Evolutionary conservation across 2,797 vertebrate genomes (phyloP).

Genomic region (Syndactyla subalaris): DNA sequence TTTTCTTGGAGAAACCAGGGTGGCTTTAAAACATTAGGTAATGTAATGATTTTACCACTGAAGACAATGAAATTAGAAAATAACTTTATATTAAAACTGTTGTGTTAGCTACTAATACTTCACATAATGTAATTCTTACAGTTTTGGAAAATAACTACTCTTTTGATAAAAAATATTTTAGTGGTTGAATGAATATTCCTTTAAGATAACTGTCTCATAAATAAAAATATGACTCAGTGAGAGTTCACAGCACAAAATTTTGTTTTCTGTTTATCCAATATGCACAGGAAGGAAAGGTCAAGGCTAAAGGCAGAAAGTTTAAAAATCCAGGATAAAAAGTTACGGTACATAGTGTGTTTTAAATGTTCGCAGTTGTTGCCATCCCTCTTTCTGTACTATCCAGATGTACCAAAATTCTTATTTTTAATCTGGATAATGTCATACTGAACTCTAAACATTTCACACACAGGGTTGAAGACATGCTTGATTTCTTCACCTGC

Average conservation of each 20-base stretch:
- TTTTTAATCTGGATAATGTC: constrained; percentile 29
- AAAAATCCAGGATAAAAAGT: constrained; percentile 19
- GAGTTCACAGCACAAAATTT: not conserved
- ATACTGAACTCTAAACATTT: not conserved
- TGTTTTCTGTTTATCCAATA: not conserved
- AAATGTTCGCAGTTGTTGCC: constrained; percentile 19
- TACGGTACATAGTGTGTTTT: not conserved
- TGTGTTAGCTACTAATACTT: not conserved
- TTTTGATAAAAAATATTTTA: not conserved
- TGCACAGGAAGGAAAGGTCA: constrained; percentile 32
- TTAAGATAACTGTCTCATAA: not conserved
- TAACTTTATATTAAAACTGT: not conserved
- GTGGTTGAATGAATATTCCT: not conserved
- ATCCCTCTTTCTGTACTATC: not conserved
- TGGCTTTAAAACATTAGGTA: not conserved
- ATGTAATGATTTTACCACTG: not conserved
- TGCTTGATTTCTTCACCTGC: constrained; percentile 42
- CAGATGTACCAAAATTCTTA: not conserved
- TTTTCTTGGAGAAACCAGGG: not conserved
- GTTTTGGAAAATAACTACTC: not conserved
- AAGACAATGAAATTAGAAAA: not conserved
- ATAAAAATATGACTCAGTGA: not conserved
- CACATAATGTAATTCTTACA: not conserved
- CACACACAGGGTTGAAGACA: not conserved
- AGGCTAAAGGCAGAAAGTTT: constrained; percentile 23